A percentile compares a stretch with the other conserved stretches of the same genome.
Conservation (phyloP, 2,888 invertebrate species). For the Nomada ruficornis region DNA sequence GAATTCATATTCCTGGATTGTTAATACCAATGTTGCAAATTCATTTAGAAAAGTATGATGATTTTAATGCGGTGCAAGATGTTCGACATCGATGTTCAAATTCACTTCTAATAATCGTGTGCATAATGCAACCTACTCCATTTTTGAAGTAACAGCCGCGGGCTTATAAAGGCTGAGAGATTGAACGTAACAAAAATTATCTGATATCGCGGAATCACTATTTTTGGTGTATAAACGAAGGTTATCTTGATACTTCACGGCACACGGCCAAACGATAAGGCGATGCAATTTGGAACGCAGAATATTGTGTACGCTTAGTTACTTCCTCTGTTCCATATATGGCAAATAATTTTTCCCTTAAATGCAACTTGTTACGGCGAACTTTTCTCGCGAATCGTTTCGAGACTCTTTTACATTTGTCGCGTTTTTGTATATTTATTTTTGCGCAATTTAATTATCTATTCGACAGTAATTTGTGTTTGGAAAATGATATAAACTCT, state of each 20-base stretch:
- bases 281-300: constrained; percentile 58
- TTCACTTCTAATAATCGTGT: background rate
- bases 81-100: too few relatives aligned
- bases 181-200: constrained; percentile 35
- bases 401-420: too few relatives aligned
- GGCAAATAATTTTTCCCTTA: constrained; percentile 24
- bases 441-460: too few relatives aligned
- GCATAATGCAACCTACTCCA: background rate
- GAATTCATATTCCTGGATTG: too few relatives aligned
- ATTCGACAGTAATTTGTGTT: too few relatives aligned
- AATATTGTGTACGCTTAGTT: constrained; percentile 31
- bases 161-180: constrained; percentile 18
- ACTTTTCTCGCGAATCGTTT: too few relatives aligned
- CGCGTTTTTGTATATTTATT: too few relatives aligned
- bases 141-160: constrained; percentile 2
- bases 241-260: constrained; percentile 51
- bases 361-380: constrained; percentile 5
- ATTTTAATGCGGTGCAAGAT: too few relatives aligned
- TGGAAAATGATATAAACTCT: too few relatives aligned
- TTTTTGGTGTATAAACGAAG: constrained; percentile 25
- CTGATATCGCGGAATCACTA: constrained; percentile 28
- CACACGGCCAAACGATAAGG: constrained; percentile 59
- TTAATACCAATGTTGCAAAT: too few relatives aligned
- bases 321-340: constrained; percentile 5
- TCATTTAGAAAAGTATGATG: too few relatives aligned